Conservation (phyloP, 2,797 vertebrate genomes). For the Selene dorsalis region DNA sequence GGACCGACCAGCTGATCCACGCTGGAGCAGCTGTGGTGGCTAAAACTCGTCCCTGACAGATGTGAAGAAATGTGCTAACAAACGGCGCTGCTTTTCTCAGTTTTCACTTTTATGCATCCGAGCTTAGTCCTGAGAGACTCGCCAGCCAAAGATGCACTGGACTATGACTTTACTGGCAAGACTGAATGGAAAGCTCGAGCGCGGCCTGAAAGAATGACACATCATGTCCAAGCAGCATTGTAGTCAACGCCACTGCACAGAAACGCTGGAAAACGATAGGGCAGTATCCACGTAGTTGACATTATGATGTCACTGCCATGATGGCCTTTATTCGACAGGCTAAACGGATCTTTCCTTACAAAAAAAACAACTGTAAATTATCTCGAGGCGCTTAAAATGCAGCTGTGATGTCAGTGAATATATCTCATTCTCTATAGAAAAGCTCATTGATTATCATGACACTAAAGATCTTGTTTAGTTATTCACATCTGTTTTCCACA, state of each 20-base stretch:
- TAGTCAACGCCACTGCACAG: not conserved
- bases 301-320: not conserved
- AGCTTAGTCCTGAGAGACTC: not conserved
- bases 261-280: not conserved
- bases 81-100: not conserved
- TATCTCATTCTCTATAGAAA: not conserved
- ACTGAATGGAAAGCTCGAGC: not conserved
- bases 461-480: constrained; percentile 22
- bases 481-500: constrained; percentile 47
- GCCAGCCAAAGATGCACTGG: not conserved
- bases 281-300: not conserved
- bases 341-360: not conserved
- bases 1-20: not conserved
- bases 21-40: not conserved
- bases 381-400: not conserved
- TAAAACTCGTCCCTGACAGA: not conserved
- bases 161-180: not conserved
- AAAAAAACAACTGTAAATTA: not conserved
- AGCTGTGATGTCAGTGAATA: not conserved
- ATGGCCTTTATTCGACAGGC: not conserved
- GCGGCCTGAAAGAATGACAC: constrained; percentile 19
- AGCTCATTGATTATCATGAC: not conserved
- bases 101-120: not conserved
- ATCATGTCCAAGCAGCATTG: constrained; percentile 3
- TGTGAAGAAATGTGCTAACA: not conserved